Evolutionary conservation across 1,140 invertebrate species (phyloP).

Genomic region (Panonychus citri): DNA sequence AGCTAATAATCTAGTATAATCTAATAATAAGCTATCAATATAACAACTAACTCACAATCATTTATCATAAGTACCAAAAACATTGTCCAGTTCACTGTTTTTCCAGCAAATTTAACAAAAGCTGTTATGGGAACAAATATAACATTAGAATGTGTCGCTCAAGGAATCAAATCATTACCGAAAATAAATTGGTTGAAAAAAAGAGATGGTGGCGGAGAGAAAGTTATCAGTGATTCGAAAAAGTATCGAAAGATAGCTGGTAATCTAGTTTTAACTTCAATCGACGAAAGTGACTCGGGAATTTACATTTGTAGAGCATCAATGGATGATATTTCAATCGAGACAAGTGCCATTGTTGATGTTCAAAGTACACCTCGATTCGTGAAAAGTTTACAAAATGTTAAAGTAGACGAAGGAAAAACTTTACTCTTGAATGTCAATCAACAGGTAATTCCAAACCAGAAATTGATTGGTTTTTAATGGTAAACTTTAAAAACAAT

Average conservation of each 20-base stretch:
- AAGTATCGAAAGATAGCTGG: neutral
- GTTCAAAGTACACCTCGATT: constrained; percentile 34
- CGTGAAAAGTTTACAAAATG: too few species aligned
- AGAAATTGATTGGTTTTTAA: constrained; percentile 56
- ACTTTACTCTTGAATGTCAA: constrained; percentile 32
- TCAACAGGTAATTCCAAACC: constrained; percentile 44
- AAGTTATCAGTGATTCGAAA: too few species aligned
- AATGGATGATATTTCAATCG: constrained; percentile 18
- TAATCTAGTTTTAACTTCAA: neutral
- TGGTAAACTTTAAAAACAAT: constrained; percentile 27
- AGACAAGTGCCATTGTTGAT: constrained; percentile 16
- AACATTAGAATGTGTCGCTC: constrained; percentile 36
- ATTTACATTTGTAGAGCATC: constrained; percentile 38
- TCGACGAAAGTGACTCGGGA: constrained; percentile 34
- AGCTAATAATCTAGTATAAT: too few species aligned
- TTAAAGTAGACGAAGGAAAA: neutral
- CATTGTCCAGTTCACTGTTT: neutral
- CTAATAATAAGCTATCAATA: too few species aligned
- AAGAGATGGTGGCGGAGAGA: too few species aligned
- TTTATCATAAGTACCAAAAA: neutral
- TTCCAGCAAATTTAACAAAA: constrained; percentile 7
- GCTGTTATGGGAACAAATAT: constrained; percentile 29
- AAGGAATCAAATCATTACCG: constrained; percentile 28
- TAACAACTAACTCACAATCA: neutral
- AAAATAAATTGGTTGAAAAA: too few species aligned